Evolutionary conservation across 2,113 vertebrate genomes (phyloP), one percentile per base, ranked within the genome.

Genomic region (Chrysemys picta): DNA sequence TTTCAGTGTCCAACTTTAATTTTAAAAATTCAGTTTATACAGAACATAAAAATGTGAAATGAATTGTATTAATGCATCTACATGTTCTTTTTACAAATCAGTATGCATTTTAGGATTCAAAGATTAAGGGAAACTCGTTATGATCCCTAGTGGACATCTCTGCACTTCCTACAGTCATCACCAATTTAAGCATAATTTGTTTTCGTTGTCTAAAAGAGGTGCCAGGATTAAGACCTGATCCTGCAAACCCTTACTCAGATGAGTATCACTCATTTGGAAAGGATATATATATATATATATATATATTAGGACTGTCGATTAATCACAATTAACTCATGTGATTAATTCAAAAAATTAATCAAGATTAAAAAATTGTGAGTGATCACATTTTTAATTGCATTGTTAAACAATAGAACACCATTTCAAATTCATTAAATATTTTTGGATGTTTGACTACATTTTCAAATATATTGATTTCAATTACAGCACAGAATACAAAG

Each of bases 171-270:
- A 65, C 29, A 42, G 56, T 83, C 85, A 56, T 90, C 82, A 83
- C 8, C 47, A 85, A n/a, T 13, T 72, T 82, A 80, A 82, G n/a
- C 6, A 42, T 25, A 85, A 93, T 88, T 47, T 82, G 9, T 75
- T 96, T 95, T 89, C 54, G 62, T 82, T 81, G 91, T 62, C 52
- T 69, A 62, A 85, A 56, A 93, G 35, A 88, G 50, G 24, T 69
- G 31, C 54, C 14, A 87, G 3, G 78, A 16, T 85, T 45, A 38
- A 88, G 76, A 91, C 25, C 1, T 2, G 1, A 2, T 72, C 49
- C 86, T 56, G 38, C n/a, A 84, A 88, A 80, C 47, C 21, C 38
- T 91, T 92, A 56, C 49, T 92, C 79, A 29, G 0, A 65, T 84
- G 29, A 75, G 80, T 82, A 80, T 42, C 72, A 10, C 25, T 89